A percentile compares a stretch with the other conserved stretches of the same genome.
These are phyloP conservation scores for Amblyjoppa proteus DNA, from an alignment of 2,888 invertebrate species.

Conservation along the genomic window DNA sequence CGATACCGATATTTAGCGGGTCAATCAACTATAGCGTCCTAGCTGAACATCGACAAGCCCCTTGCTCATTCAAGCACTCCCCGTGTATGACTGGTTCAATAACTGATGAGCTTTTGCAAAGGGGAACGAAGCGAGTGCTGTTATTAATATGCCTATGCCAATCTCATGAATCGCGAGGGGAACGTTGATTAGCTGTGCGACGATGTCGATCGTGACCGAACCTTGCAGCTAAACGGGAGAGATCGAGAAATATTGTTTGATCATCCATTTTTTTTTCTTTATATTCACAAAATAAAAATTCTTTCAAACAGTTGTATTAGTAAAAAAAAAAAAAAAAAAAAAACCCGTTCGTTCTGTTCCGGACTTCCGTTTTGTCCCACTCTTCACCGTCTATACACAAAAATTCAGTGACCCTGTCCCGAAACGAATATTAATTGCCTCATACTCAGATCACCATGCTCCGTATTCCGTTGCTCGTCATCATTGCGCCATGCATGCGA, in stretches of 20 bases:
- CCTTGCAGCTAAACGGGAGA: slow-evolving; percentile 1
- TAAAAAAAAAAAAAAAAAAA: not conserved
- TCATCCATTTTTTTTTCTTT: not conserved
- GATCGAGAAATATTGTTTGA: slow-evolving; percentile 19
- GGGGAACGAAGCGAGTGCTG: slow-evolving; percentile 51
- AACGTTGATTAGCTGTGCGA: slow-evolving; percentile 50
- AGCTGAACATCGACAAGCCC: slow-evolving; percentile 38
- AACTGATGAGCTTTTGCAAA: slow-evolving; percentile 58
- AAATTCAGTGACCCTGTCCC: slow-evolving; percentile 25
- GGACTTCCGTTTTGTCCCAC: not conserved
- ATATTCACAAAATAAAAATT: not conserved
- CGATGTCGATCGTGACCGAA: slow-evolving; percentile 57
- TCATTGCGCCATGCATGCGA: slow-evolving; percentile 57
- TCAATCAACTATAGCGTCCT: slow-evolving; percentile 58
- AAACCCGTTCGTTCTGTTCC: not conserved
- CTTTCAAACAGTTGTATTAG: not conserved
- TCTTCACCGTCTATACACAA: not conserved
- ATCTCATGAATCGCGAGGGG: slow-evolving; percentile 59
- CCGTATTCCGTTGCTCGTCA: slow-evolving; percentile 55
- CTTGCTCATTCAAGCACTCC: slow-evolving; percentile 17
- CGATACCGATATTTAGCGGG: slow-evolving; percentile 46
- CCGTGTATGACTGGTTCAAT: slow-evolving; percentile 57
- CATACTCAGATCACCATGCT: slow-evolving; percentile 29
- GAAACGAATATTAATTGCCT: slow-evolving; percentile 47
- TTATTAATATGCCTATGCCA: slow-evolving; percentile 66